Conservation (phyloP, 1,140 invertebrate genomes). For the Drosophila navojoa region DNA sequence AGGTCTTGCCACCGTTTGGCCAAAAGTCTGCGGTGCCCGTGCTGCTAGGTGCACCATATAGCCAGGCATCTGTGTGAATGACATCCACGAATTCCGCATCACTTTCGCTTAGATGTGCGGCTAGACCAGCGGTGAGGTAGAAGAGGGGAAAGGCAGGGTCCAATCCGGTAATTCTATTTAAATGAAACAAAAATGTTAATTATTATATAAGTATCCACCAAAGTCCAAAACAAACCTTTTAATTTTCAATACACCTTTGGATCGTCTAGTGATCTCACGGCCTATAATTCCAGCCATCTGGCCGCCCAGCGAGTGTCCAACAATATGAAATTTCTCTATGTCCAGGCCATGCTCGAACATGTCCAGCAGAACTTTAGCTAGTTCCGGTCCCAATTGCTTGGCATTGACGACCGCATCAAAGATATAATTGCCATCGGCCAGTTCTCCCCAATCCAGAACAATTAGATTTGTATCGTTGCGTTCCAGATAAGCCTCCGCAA, state of each 20-base stretch:
- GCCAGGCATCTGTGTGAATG: conserved; percentile 88
- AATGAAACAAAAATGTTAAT: background rate
- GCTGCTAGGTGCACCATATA: conserved; percentile 85
- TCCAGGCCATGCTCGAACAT: conserved; percentile 82
- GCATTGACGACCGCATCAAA: conserved; percentile 85
- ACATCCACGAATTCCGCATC: conserved; percentile 89
- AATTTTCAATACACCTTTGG: conserved; percentile 65
- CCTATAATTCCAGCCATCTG: conserved; percentile 89
- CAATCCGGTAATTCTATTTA: conserved; percentile 85
- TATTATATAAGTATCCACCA: background rate
- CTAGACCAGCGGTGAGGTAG: conserved; percentile 84
- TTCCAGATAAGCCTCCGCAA: conserved; percentile 83
- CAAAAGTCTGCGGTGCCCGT: conserved; percentile 87
- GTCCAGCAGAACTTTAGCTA: conserved; percentile 73
- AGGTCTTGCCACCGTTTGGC: conserved; percentile 86
- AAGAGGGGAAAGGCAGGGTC: conserved; percentile 87
- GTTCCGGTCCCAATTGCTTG: conserved; percentile 81
- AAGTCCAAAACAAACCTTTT: conserved; percentile 57
- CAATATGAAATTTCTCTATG: conserved; percentile 86
- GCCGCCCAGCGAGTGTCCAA: conserved; percentile 91
- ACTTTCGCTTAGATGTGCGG: conserved; percentile 86
- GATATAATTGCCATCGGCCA: conserved; percentile 86
- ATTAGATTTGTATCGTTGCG: conserved; percentile 84
- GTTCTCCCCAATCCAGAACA: conserved; percentile 86
- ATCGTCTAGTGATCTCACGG: conserved; percentile 75